Percentiles rank a stretch among this genome's conserved stretches.
Conservation (phyloP, 2,888 invertebrate species). For the Boloria euphrosyne region DNA sequence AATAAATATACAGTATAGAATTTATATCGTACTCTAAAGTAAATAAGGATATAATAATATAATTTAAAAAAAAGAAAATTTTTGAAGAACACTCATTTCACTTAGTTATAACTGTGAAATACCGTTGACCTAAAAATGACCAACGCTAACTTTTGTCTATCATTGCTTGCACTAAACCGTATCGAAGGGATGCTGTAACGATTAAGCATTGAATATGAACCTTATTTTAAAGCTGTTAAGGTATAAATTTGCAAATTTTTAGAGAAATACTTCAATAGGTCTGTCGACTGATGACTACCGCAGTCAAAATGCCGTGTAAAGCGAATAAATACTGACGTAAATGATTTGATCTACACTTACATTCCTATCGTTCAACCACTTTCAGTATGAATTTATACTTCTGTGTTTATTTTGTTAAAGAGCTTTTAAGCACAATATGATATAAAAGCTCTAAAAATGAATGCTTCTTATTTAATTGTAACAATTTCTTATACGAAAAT, state of each 20-base stretch:
- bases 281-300: constrained; percentile 6
- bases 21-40: too few relatives aligned
- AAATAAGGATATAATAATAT: too few relatives aligned
- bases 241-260: not conserved
- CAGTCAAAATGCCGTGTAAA: constrained; percentile 12
- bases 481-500: too few relatives aligned
- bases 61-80: too few relatives aligned
- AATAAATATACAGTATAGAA: too few relatives aligned
- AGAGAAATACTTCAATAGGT: constrained; percentile 11
- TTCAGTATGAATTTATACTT: not conserved
- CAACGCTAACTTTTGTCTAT: constrained; percentile 18
- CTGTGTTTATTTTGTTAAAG: too few relatives aligned
- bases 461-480: too few relatives aligned
- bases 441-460: too few relatives aligned
- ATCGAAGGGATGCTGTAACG: constrained; percentile 6
- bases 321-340: constrained; percentile 10
- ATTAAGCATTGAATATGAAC: not conserved
- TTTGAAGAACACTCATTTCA: not conserved
- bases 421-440: too few relatives aligned
- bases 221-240: not conserved
- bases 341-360: constrained; percentile 13
- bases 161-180: constrained; percentile 8
- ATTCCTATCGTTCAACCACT: constrained; percentile 10
- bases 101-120: not conserved
- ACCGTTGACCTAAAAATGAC: constrained; percentile 23